Base-by-base conservation (phyloP, 2,888 invertebrate genomes). In the Caenorhabditis sp. region DNA sequence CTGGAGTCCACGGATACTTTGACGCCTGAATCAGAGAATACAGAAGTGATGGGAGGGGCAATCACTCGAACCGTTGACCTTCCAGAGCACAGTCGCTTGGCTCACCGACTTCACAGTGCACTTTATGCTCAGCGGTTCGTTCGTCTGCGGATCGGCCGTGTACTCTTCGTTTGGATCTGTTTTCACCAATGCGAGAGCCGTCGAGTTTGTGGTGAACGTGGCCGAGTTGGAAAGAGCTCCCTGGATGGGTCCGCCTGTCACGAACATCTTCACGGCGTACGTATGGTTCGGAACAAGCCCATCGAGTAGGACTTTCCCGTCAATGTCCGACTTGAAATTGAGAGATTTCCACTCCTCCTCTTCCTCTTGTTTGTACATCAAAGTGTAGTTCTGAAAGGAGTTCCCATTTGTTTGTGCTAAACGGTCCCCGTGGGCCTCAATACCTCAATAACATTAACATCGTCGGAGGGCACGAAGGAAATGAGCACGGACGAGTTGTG, bases 321-420 rank as follows among this genome's bases (percentile, higher is more conserved):
- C 71, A 9, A 59, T 17, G 66, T 81, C 81, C 1, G 81, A 78
- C 24, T 72, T 24, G 39, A 81, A 81, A 20, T 62, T 46, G 6
- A 75, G n/a, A 1, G 53, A 37, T 15, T 72, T 66, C 81, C 81
- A 81, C 1, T 71, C 65, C 0, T 41, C 45, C 9, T 72, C 72
- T 20, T 46, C 53, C 20, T 32, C 45, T 32, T 78, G 61, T 32
- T 61, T 65, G 53, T 80, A 82, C 46, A 75, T 61, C 22, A 82
- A 15, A 3, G 82, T 73, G 55, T 82, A 82, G 45, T 82, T 82
- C 76, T 81, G 68, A 35, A 78, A 53, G n/a, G n/a, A n/a, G n/a
- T n/a, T n/a, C n/a, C n/a, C n/a, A n/a, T n/a, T n/a, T n/a, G n/a
- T n/a, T n/a, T n/a, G n/a, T n/a, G n/a, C n/a, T n/a, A n/a, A n/a